Base-by-base conservation (phyloP, 2,888 invertebrate species). In the Embidobia sp. region DNA sequence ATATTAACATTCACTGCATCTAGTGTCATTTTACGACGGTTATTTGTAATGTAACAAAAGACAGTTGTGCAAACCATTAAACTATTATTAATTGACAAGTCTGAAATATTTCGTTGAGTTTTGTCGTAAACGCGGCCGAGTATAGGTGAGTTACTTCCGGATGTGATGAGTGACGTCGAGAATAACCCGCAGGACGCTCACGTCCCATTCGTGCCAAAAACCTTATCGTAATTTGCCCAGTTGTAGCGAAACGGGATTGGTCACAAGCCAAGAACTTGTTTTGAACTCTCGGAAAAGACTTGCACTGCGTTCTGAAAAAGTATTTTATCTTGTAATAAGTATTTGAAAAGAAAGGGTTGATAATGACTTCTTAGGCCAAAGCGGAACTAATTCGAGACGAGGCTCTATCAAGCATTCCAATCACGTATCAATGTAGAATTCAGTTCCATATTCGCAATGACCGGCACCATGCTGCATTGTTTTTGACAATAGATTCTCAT, bases 361-460 rank as follows among this genome's bases (percentile, higher is more conserved):
- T 44, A 61, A 16, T 44, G 49, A 70, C 75, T 74, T 46, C 59
- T 63, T 69, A 75, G 63, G 70, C 70, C 37, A 55, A 64, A 22
- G 33, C 46, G 40, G 70, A 63, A 61, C 75, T 77, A 70, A 53
- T 67, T 79, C 70, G 63, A 59, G 35, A 57, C 67, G 46, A 42
- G 37, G 13, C 46, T 66, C 31, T 35, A 18, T 79, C 75, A 66
- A 64, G 61, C 79, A 87, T 87, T 87, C 86, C 69, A 80, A 85
- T 87, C 87, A 87, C 87, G 87, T 85, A 83, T 83, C 82, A 82
- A 77, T 75, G 81, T 78, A 84, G 87, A 86, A 87, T 86, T 86
- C 87, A 86, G 85, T 86, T 86, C 84, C 84, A 85, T 85, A 86
- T 84, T 83, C 81, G 82, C 27, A 73, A 70, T 75, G 63, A 76